Conservation (phyloP, 2,888 invertebrate species). For the Chymomyza fuscimana region DNA sequence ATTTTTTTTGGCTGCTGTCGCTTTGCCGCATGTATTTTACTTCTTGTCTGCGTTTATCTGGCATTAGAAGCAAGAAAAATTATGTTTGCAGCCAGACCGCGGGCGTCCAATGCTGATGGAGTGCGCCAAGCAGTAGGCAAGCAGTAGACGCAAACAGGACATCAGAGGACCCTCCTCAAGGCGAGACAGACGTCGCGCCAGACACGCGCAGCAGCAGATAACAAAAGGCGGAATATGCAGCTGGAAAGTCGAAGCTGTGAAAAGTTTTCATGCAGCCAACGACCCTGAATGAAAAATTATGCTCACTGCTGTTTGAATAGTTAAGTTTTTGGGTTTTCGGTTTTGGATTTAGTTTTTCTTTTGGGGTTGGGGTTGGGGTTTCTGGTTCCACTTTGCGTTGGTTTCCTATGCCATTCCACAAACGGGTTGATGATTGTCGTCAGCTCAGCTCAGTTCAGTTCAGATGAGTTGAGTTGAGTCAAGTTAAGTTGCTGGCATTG, state of each 20-base stretch:
- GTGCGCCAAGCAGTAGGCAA: neutral
- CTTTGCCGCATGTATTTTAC: constrained; percentile 39
- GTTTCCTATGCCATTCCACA: neutral
- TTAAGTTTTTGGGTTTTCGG: constrained; percentile 14
- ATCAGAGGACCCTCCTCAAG: neutral
- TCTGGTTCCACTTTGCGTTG: neutral
- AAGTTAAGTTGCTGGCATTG: constrained; percentile 2
- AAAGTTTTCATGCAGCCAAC: constrained; percentile 34
- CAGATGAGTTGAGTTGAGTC: neutral
- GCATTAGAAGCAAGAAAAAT: constrained; percentile 63
- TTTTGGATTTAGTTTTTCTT: constrained; percentile 9
- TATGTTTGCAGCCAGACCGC: constrained; percentile 52
- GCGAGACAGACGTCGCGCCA: neutral
- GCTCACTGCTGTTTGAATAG: constrained; percentile 39
- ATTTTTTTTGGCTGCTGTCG: constrained; percentile 37
- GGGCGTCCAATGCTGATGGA: constrained; percentile 3
- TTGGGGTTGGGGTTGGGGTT: neutral
- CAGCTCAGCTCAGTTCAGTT: neutral
- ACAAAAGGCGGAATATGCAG: constrained; percentile 36
- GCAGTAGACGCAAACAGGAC: neutral
- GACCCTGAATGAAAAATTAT: constrained; percentile 59
- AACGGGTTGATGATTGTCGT: neutral
- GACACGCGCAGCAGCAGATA: constrained; percentile 28
- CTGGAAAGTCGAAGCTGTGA: constrained; percentile 16
- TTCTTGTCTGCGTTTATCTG: constrained; percentile 63